Conservation (phyloP, 2,113 vertebrate species). For the Psilopogon haemacephalus region DNA sequence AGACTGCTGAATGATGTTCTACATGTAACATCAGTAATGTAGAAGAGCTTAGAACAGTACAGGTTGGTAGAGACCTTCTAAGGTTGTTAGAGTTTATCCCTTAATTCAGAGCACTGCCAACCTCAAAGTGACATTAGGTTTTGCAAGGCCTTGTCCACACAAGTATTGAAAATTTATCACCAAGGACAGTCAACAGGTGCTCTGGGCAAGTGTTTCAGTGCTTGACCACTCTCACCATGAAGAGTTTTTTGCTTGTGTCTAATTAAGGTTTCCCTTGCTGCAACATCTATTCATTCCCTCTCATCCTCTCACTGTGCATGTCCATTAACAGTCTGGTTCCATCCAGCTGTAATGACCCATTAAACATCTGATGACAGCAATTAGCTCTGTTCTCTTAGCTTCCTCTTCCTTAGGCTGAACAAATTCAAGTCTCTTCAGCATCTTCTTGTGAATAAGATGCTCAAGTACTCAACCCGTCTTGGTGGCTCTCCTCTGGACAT, state of each 20-base stretch:
- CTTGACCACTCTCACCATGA: neutral
- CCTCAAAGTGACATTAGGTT: neutral
- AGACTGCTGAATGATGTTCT: neutral
- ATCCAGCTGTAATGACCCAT: constrained; percentile 37
- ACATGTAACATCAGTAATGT: neutral
- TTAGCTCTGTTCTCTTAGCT: neutral
- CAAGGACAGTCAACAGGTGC: neutral
- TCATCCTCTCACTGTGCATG: neutral
- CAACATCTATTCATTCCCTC: neutral
- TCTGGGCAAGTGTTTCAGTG: neutral
- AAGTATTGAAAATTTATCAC: neutral
- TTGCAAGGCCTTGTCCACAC: neutral
- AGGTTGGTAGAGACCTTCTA: neutral
- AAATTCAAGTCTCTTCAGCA: neutral
- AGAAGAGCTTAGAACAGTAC: neutral
- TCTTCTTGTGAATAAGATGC: neutral
- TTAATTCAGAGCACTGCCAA: neutral
- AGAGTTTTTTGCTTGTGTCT: neutral
- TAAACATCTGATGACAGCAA: constrained; percentile 21
- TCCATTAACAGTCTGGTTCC: constrained; percentile 11
- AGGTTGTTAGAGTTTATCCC: neutral
- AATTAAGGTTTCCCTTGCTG: constrained; percentile 28
- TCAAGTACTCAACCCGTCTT: neutral
- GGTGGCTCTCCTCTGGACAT: neutral
- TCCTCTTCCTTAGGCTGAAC: neutral